Evolutionary conservation across 1,140 invertebrate genomes (phyloP).

Genomic region (Harlomillsia oculata): DNA sequence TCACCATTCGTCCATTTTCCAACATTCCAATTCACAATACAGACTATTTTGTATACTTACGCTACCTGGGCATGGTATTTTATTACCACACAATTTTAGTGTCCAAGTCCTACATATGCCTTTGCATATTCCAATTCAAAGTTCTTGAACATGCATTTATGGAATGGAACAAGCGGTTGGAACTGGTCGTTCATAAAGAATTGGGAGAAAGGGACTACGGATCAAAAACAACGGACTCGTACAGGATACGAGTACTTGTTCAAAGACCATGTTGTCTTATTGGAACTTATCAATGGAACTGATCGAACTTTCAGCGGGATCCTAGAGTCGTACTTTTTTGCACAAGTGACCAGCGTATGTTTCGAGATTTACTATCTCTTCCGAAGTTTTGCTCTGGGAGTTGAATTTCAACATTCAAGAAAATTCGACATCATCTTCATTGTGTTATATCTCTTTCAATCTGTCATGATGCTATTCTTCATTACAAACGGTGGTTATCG

Average conservation of each 20-base stretch:
- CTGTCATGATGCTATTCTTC: slow-evolving; percentile 7
- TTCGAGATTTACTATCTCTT: slow-evolving; percentile 22
- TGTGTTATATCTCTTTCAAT: slow-evolving; percentile 1
- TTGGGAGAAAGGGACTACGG: not conserved
- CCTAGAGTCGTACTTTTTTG: slow-evolving; percentile 10
- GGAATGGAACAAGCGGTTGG: slow-evolving; percentile 23
- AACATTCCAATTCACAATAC: not conserved
- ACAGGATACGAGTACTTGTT: slow-evolving; percentile 30
- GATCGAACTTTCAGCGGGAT: slow-evolving; percentile 19
- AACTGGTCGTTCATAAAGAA: slow-evolving; percentile 10
- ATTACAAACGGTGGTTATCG: not conserved
- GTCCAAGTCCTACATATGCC: slow-evolving; percentile 16
- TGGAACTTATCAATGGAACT: slow-evolving; percentile 18
- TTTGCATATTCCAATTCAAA: slow-evolving; percentile 14
- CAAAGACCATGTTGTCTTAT: slow-evolving; percentile 18
- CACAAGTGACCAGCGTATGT: slow-evolving; percentile 10
- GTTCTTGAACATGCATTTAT: slow-evolving; percentile 11
- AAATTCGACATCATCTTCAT: slow-evolving; percentile 16
- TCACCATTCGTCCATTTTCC: not conserved
- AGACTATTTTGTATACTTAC: slow-evolving; percentile 1
- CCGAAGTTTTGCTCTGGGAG: not conserved
- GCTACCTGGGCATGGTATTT: not conserved
- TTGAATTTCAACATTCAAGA: slow-evolving; percentile 16
- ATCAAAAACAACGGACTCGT: slow-evolving; percentile 11
- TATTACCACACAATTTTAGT: slow-evolving; percentile 6